Base-by-base conservation (phyloP, 2,797 vertebrate genomes). In the Caiman crocodilus region DNA sequence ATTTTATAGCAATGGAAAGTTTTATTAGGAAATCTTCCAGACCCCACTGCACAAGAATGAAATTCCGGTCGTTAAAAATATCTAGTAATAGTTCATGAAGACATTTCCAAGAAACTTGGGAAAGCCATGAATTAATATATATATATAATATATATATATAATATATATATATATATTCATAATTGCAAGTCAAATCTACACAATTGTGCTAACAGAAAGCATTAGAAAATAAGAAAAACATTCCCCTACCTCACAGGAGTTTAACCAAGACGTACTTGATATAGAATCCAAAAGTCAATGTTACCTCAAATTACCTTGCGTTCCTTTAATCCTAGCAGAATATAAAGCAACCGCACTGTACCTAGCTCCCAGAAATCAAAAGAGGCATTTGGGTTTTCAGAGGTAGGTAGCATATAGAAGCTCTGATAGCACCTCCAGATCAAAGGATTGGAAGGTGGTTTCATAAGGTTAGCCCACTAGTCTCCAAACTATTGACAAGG, bases 381-480 rank as follows among this genome's bases (percentile, higher is more conserved):
- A 2, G 6, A 78, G 79, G n/a, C 55, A 9, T 23, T 79, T 65
- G 16, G 42, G 30, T 35, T 30, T 58, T 9, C 25, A 18, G 30
- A 25, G 3, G 8, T 13, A 84, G 32, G 10, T 58, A 13, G 18
- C 85, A 6, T 7, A 12, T 4, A 4, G 4, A 32, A 79, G 42
- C 50, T 65, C 55, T 74, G 13, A 58, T 10, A 55, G 5, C 25
- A 42, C 15, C 26, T 42, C 2, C 2, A 87, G 56, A 59, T 20
- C 10, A 21, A 13, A 23, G 23, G 35, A 2, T 30, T 0, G 18
- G 30, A 26, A 30, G 12, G 28, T 89, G 11, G 32, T 5, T 71
- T 20, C 0, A 3, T 0, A 0, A 76, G 21, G 64, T 26, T 73
- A 30, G 21, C 13, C 25, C 67, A 71, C 7, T 25, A 21, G 21